phyloP scores from a whole-genome alignment of 1,140 invertebrate species.

The Drosophila mojavensis region DNA sequence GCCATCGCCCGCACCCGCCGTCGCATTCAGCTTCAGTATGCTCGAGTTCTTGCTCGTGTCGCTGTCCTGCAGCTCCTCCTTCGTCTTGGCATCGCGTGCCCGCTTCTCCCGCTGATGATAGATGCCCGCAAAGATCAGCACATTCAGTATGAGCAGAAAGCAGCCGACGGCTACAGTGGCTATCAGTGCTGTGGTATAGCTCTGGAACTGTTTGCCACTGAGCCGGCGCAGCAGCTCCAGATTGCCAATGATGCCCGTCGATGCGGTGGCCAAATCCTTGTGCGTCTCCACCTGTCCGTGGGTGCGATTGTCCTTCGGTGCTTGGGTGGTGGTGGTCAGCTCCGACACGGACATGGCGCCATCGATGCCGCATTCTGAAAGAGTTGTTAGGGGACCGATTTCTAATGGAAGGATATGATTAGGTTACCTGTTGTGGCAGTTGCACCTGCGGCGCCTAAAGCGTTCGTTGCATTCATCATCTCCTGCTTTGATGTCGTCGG shows the following conservation, averaged over 20 bases:
- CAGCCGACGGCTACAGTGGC: slow-evolving; percentile 97
- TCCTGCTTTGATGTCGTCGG: slow-evolving; percentile 56
- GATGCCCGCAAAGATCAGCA: slow-evolving; percentile 96
- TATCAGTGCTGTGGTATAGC: slow-evolving; percentile 95
- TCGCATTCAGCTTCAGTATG: slow-evolving; percentile 72
- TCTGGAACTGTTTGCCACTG: slow-evolving; percentile 92
- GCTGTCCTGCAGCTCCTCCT: slow-evolving; percentile 89
- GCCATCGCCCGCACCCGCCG: slow-evolving; percentile 44
- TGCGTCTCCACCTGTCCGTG: slow-evolving; percentile 52
- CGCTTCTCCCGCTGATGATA: slow-evolving; percentile 94
- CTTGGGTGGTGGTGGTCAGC: slow-evolving; percentile 65
- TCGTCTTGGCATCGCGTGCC: slow-evolving; percentile 87
- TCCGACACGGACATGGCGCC: slow-evolving; percentile 87
- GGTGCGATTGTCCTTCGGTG: slow-evolving; percentile 72
- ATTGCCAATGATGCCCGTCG: slow-evolving; percentile 78
- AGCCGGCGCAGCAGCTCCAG: slow-evolving; percentile 87
- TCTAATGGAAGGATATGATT: background rate
- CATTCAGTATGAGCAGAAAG: slow-evolving; percentile 94
- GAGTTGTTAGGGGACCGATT: background rate
- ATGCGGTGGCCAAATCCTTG: slow-evolving; percentile 78
- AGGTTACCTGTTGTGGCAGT: slow-evolving; percentile 58
- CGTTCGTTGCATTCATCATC: slow-evolving; percentile 50
- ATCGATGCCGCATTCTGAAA: slow-evolving; percentile 85
- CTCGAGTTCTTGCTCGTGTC: slow-evolving; percentile 84
- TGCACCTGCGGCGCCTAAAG: slow-evolving; percentile 36